Base-by-base conservation (phyloP, 2,113 vertebrate species). In the Neodontobutis hainanensis region DNA sequence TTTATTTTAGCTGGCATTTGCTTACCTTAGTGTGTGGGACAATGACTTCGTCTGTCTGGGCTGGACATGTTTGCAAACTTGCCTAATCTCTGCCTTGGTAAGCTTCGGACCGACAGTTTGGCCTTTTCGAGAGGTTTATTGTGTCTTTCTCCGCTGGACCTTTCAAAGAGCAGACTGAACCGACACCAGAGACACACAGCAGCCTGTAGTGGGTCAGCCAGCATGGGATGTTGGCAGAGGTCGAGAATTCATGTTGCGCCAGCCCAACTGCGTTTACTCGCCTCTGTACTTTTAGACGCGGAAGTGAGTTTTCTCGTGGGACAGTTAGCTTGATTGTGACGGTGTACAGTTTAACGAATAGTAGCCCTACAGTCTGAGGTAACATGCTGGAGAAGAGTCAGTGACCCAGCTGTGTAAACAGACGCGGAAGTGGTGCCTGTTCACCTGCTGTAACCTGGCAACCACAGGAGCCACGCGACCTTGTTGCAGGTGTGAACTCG, bases 371-470 rank as follows among this genome's bases (percentile, higher is more conserved):
- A 7, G 6, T 34, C 5, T 5, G 11, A n/a, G 52, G 36, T 55
- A 36, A 36, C 14, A 52, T 52, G 38, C 3, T 40, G 38, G 38
- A 40, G 50, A 52, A 52, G 50, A 52, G 27, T 11, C 50, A 7
- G 52, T 12, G 32, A 42, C 35, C 15, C n/a, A 16, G 65, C 63
- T 40, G 32, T 15, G 60, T 62, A 72, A 77, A 83, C 64, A 50
- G 74, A 75, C 76, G 77, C 81, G 82, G 82, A 81, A 71, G 48
- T 65, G 60, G 72, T 43, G 49, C 49, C 5, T 48, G 7, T 57
- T 75, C 63, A 67, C 52, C 56, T 6, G 49, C 11, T 15, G 52
- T 80, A 55, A 71, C 71, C 84, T 71, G 81, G 70, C 81, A 57
- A 79, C 70, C 68, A 47, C 75, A 19, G 58, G 60, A 62, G 71